Conservation (phyloP, 2,797 vertebrate genomes). For the Onychomys arenicola region DNA sequence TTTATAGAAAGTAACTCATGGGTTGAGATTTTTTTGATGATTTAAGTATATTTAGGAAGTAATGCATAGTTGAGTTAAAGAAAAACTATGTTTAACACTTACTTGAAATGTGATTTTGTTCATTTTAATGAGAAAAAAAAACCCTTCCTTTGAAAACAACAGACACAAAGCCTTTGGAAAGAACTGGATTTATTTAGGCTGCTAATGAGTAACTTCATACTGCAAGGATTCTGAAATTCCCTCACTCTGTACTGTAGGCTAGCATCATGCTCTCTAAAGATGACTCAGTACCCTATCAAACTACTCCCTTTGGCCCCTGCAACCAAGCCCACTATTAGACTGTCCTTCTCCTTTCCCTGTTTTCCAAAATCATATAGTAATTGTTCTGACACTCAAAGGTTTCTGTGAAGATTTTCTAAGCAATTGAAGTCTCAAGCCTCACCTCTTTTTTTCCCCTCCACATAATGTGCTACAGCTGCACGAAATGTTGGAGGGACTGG, state of each 20-base stretch:
- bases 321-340: neutral
- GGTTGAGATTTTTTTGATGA: neutral
- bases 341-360: neutral
- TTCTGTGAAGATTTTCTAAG: neutral
- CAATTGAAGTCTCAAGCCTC: neutral
- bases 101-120: neutral
- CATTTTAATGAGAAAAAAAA: neutral
- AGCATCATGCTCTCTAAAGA: neutral
- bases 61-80: neutral
- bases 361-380: neutral
- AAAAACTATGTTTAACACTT: neutral
- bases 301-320: neutral
- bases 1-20: neutral
- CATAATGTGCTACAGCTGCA: neutral
- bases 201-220: neutral
- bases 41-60: constrained; percentile 1
- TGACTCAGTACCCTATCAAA: neutral
- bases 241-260: neutral
- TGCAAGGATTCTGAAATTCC: neutral
- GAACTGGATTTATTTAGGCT: neutral
- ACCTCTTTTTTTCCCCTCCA: neutral
- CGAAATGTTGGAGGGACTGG: neutral
- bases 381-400: neutral
- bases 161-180: neutral
- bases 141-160: neutral